phyloP scores from a whole-genome alignment of 2,113 vertebrate species.

The Podiceps cristatus region DNA sequence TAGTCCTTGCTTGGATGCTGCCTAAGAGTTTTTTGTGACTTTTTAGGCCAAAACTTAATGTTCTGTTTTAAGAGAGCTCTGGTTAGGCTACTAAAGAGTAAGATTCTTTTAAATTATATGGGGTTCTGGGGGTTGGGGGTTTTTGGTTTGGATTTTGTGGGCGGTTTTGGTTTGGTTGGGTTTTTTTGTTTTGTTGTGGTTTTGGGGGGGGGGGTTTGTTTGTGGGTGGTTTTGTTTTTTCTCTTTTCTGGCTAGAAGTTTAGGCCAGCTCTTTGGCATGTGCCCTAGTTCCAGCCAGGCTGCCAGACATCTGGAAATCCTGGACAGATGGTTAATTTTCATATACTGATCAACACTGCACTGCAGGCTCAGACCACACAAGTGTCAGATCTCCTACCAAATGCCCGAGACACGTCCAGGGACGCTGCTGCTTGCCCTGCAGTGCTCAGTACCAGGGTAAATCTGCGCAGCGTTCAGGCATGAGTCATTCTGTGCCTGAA shows the following conservation, averaged over 20 bases:
- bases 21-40: not conserved
- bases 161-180: not conserved
- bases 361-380: not conserved
- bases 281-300: not conserved
- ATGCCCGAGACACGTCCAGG: not conserved
- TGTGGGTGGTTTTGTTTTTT: too few relatives aligned
- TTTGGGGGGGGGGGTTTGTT: not conserved
- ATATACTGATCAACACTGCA: accelerated
- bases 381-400: not conserved
- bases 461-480: not conserved
- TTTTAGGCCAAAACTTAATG: not conserved
- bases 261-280: not conserved
- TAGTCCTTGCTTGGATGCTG: not conserved
- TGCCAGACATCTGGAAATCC: conserved; percentile 58
- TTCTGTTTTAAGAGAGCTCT: not conserved
- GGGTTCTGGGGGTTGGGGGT: not conserved
- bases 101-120: not conserved
- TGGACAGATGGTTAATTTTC: not conserved
- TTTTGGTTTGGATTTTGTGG: too few relatives aligned
- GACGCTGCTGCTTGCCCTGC: not conserved
- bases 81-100: not conserved
- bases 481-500: not conserved
- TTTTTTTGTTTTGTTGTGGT: accelerated
- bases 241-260: not conserved
- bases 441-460: not conserved